Evolutionary conservation across 2,113 vertebrate species (phyloP).

Genomic region (Macaca mulatta): DNA sequence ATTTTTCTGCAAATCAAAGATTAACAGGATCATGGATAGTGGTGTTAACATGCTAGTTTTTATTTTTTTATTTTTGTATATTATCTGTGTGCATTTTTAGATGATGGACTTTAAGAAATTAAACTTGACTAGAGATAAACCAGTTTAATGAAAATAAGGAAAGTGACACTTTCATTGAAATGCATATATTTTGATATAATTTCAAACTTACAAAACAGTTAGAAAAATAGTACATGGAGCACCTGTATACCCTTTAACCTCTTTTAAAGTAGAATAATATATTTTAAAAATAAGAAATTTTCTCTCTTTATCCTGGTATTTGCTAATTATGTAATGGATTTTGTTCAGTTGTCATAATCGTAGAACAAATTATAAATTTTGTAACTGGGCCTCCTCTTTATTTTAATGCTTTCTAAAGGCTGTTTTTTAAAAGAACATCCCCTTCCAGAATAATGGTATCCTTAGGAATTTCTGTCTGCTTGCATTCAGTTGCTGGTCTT

Average conservation of each 20-base stretch:
- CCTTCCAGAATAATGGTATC: neutral
- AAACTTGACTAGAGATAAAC: neutral
- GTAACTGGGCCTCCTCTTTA: neutral
- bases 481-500: neutral
- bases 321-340: neutral
- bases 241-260: neutral
- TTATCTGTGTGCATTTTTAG: neutral
- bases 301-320: neutral
- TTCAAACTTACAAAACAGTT: conserved; percentile 1
- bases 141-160: neutral
- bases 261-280: conserved; percentile 8
- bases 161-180: neutral
- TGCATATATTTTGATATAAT: neutral
- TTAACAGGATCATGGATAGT: neutral
- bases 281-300: neutral
- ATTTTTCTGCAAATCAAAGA: neutral
- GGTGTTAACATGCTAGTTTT: neutral
- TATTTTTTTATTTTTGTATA: neutral
- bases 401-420: neutral
- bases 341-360: neutral
- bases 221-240: neutral
- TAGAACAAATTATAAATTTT: neutral
- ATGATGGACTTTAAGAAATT: conserved; percentile 5
- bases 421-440: neutral
- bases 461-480: neutral